Conservation (phyloP, 2,113 vertebrate species). For the Mugil cephalus region DNA sequence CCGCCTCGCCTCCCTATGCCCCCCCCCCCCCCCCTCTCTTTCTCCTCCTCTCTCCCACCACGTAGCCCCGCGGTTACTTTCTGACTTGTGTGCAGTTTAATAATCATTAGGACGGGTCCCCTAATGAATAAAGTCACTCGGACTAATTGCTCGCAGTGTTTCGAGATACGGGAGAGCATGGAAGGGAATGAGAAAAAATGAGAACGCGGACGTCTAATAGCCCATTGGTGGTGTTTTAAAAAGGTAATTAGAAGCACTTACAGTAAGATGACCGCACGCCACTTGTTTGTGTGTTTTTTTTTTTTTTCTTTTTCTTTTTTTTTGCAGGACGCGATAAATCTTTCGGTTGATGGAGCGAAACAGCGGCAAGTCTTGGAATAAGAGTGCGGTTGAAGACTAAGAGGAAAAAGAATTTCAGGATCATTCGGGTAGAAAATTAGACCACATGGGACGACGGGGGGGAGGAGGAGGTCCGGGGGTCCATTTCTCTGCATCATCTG, state of each 20-base stretch:
- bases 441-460: slow-evolving; percentile 33
- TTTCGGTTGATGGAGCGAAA: slow-evolving; percentile 66
- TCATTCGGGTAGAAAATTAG: slow-evolving; percentile 60
- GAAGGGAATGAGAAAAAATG: slow-evolving; percentile 59
- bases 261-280: slow-evolving; percentile 66
- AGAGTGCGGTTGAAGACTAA: slow-evolving; percentile 20
- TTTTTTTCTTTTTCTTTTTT: slow-evolving; percentile 56
- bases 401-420: slow-evolving; percentile 56
- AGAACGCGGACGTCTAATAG: slow-evolving; percentile 75
- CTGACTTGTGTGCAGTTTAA: slow-evolving; percentile 81
- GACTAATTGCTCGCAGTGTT: slow-evolving; percentile 83
- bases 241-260: slow-evolving; percentile 79
- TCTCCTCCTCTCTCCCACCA: slow-evolving; percentile 44
- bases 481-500: slow-evolving; percentile 34
- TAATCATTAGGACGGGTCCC: slow-evolving; percentile 80
- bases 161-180: slow-evolving; percentile 67
- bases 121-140: slow-evolving; percentile 85
- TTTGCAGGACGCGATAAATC: slow-evolving; percentile 75
- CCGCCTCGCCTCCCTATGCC: slow-evolving; percentile 13
- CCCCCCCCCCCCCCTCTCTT: neutral
- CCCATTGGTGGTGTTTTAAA: slow-evolving; percentile 76
- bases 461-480: no score
- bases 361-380: slow-evolving; percentile 33
- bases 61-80: slow-evolving; percentile 67
- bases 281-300: slow-evolving; percentile 74